Percentiles rank a stretch among this genome's conserved stretches.
phyloP scores from a whole-genome alignment of 1,140 invertebrate genomes.

The Cherax destructor region DNA sequence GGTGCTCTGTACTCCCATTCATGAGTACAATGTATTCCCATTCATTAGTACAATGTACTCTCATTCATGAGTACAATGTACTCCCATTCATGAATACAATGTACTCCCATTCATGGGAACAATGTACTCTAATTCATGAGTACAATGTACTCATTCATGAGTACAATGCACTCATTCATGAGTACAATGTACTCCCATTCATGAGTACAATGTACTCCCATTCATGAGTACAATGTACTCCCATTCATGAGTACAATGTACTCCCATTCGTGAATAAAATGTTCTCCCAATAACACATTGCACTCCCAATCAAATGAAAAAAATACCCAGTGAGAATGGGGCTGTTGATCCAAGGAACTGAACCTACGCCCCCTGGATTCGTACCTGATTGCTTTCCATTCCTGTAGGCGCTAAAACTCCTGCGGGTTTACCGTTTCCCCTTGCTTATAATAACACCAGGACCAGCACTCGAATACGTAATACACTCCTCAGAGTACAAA shows the following conservation, averaged over 20 bases:
- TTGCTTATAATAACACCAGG: neutral
- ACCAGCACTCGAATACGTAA: constrained; percentile 33
- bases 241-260: neutral
- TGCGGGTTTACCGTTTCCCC: too few species aligned
- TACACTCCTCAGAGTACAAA: constrained; percentile 21
- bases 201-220: neutral
- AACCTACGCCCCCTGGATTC: neutral
- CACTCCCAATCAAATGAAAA: neutral
- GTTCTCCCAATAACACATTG: neutral
- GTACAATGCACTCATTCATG: neutral
- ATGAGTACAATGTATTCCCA: neutral
- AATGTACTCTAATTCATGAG: too few species aligned
- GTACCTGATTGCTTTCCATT: neutral
- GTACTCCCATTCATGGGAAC: neutral
- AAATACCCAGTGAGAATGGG: neutral
- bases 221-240: neutral
- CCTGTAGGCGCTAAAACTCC: too few species aligned
- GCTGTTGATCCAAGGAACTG: constrained; percentile 27
- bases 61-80: neutral
- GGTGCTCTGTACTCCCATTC: neutral
- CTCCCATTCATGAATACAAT: neutral
- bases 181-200: neutral
- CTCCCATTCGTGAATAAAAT: neutral
- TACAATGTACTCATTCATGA: neutral
- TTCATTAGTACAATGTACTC: neutral